phyloP scores from a whole-genome alignment of 2,797 vertebrate species.

The Lepus townsendii region DNA sequence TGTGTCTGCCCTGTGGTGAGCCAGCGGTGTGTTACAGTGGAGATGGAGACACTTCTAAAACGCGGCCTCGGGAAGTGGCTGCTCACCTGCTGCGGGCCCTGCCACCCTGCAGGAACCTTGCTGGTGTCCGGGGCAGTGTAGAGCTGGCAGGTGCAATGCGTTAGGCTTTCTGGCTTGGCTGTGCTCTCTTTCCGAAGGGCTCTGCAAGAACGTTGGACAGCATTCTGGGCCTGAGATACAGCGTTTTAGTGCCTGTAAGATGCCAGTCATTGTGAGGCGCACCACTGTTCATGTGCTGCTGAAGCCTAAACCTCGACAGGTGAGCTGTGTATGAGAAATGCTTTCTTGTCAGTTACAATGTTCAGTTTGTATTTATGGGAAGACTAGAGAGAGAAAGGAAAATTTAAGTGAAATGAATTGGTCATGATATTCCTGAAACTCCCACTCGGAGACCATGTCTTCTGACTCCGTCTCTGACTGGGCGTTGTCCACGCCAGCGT shows the following conservation, averaged over 20 bases:
- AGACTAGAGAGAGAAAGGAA: slow-evolving; percentile 36
- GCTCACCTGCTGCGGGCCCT: background rate
- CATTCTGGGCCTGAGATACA: background rate
- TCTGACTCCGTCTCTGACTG: background rate
- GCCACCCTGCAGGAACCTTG: background rate
- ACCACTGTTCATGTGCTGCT: background rate
- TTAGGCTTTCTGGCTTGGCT: background rate
- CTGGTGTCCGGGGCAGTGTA: background rate
- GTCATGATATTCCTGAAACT: background rate
- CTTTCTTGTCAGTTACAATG: slow-evolving; percentile 21
- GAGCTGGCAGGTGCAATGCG: background rate
- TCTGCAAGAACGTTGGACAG: background rate
- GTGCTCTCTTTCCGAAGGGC: background rate
- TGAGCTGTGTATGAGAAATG: slow-evolving; percentile 10
- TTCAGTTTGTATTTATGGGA: slow-evolving; percentile 50
- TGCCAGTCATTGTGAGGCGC: background rate
- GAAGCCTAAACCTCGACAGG: slow-evolving; percentile 38
- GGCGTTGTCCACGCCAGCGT: background rate
- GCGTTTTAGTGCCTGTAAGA: background rate
- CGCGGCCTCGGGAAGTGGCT: background rate
- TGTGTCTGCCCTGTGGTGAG: background rate
- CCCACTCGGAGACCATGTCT: background rate
- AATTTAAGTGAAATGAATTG: slow-evolving; percentile 14
- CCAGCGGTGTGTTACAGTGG: background rate
- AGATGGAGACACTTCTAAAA: background rate